Percentiles rank a stretch among this genome's conserved stretches.
Conservation (phyloP, 2,113 vertebrate species). For the Ophiodon elongatus region DNA sequence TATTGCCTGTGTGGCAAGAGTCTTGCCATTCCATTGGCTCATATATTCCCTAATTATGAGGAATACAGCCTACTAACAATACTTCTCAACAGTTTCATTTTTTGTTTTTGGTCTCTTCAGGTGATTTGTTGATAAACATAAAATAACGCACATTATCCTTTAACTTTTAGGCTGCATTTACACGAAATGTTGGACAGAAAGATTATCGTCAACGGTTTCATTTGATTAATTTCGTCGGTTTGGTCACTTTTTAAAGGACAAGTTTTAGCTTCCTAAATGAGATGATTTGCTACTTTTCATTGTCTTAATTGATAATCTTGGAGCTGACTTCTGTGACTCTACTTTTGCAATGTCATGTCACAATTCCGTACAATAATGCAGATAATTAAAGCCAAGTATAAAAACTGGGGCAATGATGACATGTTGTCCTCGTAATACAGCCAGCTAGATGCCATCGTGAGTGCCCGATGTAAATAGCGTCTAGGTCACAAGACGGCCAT, state of each 20-base stretch:
- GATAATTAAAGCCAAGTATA: not conserved
- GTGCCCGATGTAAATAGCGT: constrained; percentile 5
- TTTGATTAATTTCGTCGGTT: not conserved
- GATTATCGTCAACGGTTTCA: not conserved
- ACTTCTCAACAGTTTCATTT: too few relatives aligned
- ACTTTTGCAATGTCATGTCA: not conserved
- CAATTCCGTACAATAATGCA: constrained; percentile 8
- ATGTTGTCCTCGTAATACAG: constrained; percentile 17
- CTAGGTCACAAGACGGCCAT: constrained; percentile 15
- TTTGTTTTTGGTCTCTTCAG: not conserved
- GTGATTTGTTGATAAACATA: not conserved
- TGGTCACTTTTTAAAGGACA: not conserved
- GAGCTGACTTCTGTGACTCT: constrained; percentile 20
- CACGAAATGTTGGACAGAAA: not conserved
- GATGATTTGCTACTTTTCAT: not conserved
- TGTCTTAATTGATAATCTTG: not conserved
- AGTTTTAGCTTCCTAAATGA: not conserved
- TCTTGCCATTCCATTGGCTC: not conserved
- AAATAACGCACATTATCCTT: not conserved
- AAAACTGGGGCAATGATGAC: not conserved
- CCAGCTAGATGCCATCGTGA: not conserved
- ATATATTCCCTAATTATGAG: too few relatives aligned
- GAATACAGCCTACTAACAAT: too few relatives aligned
- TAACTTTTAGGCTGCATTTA: not conserved
- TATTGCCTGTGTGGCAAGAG: too few relatives aligned